phyloP scores from a whole-genome alignment of 2,797 vertebrate species.

The Eospalax fontanierii region DNA sequence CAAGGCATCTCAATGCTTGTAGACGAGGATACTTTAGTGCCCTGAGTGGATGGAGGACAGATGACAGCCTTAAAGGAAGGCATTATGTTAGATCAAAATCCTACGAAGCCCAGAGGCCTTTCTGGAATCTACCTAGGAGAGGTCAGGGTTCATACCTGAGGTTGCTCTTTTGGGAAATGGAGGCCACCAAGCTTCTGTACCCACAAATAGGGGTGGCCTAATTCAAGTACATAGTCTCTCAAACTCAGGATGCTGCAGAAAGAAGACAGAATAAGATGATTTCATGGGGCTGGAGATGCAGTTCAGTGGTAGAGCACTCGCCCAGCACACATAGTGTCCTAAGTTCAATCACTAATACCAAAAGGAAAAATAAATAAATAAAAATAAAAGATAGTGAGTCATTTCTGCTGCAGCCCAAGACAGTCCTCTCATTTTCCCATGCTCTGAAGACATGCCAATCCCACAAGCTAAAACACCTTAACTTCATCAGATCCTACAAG shows the following conservation, averaged over 20 bases:
- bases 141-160: slow-evolving; percentile 91
- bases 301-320: not conserved
- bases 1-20: not conserved
- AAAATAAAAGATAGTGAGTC: not conserved
- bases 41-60: not conserved
- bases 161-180: slow-evolving; percentile 95
- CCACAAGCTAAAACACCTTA: not conserved
- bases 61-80: not conserved
- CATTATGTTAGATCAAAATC: not conserved
- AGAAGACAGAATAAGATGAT: slow-evolving; percentile 2
- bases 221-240: slow-evolving; percentile 95
- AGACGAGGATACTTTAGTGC: not conserved
- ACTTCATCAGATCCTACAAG: not conserved
- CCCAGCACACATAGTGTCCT: not conserved
- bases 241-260: slow-evolving; percentile 93
- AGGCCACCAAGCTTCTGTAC: slow-evolving; percentile 97
- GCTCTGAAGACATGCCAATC: not conserved
- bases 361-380: too few relatives aligned
- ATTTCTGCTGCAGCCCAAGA: not conserved
- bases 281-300: not conserved
- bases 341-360: not conserved
- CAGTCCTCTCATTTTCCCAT: not conserved
- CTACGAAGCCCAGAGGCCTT: not conserved
- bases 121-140: not conserved
- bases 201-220: slow-evolving; percentile 98